Evolutionary conservation across 2,888 invertebrate species (phyloP).

Genomic region (Belgica antarctica): DNA sequence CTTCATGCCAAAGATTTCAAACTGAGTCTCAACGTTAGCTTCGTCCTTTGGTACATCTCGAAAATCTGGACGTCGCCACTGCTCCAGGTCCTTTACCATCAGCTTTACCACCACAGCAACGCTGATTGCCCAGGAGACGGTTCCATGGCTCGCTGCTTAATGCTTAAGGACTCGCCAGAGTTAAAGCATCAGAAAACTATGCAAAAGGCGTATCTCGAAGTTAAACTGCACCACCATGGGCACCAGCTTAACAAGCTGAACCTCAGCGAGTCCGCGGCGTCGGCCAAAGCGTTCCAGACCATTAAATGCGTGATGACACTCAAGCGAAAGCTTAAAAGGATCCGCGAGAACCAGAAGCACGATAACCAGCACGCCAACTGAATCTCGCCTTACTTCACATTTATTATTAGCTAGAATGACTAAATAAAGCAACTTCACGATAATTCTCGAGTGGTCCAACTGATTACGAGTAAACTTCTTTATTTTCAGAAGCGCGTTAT

Average conservation of each 20-base stretch:
- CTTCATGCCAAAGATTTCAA: slow-evolving; percentile 54
- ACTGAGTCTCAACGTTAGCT: slow-evolving; percentile 51
- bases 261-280: slow-evolving; percentile 46
- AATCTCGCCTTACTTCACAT: too few relatives aligned
- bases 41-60: slow-evolving; percentile 55
- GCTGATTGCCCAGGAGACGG: slow-evolving; percentile 54
- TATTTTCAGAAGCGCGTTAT: too few relatives aligned
- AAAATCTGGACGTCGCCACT: slow-evolving; percentile 53
- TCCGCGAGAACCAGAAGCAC: slow-evolving; percentile 53
- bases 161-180: slow-evolving; percentile 53
- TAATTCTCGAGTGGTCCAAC: too few relatives aligned
- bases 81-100: slow-evolving; percentile 53
- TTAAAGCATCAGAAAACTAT: slow-evolving; percentile 53
- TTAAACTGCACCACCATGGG: slow-evolving; percentile 51
- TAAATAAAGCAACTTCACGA: too few relatives aligned
- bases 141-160: slow-evolving; percentile 54
- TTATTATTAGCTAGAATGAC: too few relatives aligned
- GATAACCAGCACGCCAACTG: too few relatives aligned
- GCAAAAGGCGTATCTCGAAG: slow-evolving; percentile 53
- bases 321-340: slow-evolving; percentile 54
- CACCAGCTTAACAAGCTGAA: slow-evolving; percentile 39
- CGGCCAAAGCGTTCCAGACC: slow-evolving; percentile 54
- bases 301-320: slow-evolving; percentile 55
- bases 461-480: too few relatives aligned
- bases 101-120: slow-evolving; percentile 53